Base-by-base conservation (phyloP, 2,113 vertebrate species). In the Trichomycterus rosablanca region DNA sequence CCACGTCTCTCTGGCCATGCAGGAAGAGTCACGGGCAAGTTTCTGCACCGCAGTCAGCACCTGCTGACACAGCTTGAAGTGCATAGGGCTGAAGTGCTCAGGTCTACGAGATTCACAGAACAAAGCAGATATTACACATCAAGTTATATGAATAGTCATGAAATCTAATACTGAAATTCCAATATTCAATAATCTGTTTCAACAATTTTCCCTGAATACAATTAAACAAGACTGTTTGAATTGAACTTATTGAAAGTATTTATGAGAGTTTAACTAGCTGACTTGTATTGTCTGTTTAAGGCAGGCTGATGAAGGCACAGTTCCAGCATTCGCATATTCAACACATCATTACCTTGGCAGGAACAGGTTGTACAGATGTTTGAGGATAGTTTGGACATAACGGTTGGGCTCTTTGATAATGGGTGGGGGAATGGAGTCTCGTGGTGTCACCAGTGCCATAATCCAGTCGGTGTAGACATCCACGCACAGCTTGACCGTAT, bases 381-480 rank as follows among this genome's bases (percentile, higher is more conserved):
- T 91, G 68, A 97, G 89, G 78, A 97, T 94, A 79, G 82, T 93
- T 76, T 95, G 94, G 79, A 90, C 82, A 26, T 97, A 97, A 58
- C 89, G 81, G 79, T 97, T 91, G 63, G 94, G 94, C 71, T 96
- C 91, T 80, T 92, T 91, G 80, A 88, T 82, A 73, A 97, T 83
- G 20, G 93, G 92, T 67, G 88, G 86, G 60, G 94, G 94, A 76
- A 92, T 93, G 64, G 92, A 91, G 63, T 92, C 88, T 79, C 88
- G 89, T 1, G 85, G 89, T 64, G 89, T 80, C 7, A 94, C 90
- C 66, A 95, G 81, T 46, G 90, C 93, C 91, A 91, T 95, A 73
- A 97, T 89, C 93, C 93, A 97, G 56, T 97, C 94, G 9, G 90
- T 93, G 80, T 97, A 97, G 7, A 97, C 87, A 16, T 96, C 93